Conservation (phyloP, 2,797 vertebrate genomes). For the Leptodactylus fallax region DNA sequence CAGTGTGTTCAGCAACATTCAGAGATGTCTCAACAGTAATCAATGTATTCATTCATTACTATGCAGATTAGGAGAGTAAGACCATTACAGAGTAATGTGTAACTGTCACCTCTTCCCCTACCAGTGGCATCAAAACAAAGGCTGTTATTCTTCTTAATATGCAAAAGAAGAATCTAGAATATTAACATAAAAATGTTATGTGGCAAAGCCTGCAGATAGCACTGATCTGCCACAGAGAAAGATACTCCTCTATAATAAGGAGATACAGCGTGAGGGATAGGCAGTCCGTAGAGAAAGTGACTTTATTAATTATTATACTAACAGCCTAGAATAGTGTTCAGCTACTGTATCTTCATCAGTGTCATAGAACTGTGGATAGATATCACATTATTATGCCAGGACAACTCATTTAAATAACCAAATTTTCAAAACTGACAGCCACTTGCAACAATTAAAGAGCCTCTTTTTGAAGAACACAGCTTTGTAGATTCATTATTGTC, state of each 20-base stretch:
- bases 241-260: not conserved
- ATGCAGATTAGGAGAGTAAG: constrained; percentile 33
- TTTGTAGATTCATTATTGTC: not conserved
- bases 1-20: not conserved
- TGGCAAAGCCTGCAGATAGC: not conserved
- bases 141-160: not conserved
- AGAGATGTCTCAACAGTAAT: not conserved
- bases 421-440: too few species aligned
- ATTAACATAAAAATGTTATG: not conserved
- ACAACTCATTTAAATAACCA: too few species aligned
- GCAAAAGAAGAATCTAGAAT: not conserved
- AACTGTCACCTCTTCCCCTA: constrained; percentile 25
- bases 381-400: too few species aligned
- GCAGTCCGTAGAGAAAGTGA: not conserved
- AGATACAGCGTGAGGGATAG: not conserved
- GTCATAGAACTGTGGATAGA: too few species aligned
- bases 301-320: not conserved
- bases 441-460: too few species aligned
- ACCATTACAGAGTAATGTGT: constrained; percentile 18
- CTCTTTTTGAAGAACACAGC: not conserved
- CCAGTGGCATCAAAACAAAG: constrained; percentile 23
- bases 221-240: not conserved
- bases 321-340: not conserved
- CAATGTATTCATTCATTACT: constrained; percentile 47
- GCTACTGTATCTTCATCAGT: too few species aligned